Evolutionary conservation across 2,113 vertebrate species (phyloP), one percentile per base, ranked within the genome.

Genomic region (Brachyhypopomus occidentalis): DNA sequence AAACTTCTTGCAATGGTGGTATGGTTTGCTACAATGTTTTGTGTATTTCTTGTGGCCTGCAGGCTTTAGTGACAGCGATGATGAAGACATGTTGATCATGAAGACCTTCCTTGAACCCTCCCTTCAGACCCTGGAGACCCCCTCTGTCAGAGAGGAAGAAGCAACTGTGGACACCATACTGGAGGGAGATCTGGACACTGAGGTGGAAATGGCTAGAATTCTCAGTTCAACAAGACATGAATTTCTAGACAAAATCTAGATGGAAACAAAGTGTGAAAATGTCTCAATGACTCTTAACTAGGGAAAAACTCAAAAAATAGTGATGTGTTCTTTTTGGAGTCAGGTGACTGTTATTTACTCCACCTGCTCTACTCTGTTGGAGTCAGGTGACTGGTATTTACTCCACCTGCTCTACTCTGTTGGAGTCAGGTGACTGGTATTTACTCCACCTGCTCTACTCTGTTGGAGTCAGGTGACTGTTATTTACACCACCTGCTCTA

Each of bases 101-200:
- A 5, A 77, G 56, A n/a, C 52, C 74, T 52, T 38, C 55, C 83
- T 76, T 60, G 86, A 86, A 30, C 63, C 83, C 56, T 62, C 84
- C 55, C 76, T 72, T 14, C 70, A 85, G 71, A 86, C 34, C 86
- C 84, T 87, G 88, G 77, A 81, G 83, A 77, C 23, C 52, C 34
- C 62, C 17, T 64, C 25, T 17, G 36, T 71, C 72, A 55, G 2
- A 78, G 63, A 55, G 56, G 6, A 20, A 30, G 71, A 75, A 19
- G 23, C 30, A 71, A 7, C n/a, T 16, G 5, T 34, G n/a, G 64
- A 72, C 17, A 16, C 64, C 36, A 58, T 60, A 41, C 14, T 41
- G 17, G 75, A 83, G 8, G 30, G 41, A 48, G n/a, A 67, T 6
- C 8, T 20, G 22, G 75, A 2, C 52, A 75, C 41, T 25, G 70